phyloP scores from a whole-genome alignment of 2,113 vertebrate genomes.

The Piaya cayana region DNA sequence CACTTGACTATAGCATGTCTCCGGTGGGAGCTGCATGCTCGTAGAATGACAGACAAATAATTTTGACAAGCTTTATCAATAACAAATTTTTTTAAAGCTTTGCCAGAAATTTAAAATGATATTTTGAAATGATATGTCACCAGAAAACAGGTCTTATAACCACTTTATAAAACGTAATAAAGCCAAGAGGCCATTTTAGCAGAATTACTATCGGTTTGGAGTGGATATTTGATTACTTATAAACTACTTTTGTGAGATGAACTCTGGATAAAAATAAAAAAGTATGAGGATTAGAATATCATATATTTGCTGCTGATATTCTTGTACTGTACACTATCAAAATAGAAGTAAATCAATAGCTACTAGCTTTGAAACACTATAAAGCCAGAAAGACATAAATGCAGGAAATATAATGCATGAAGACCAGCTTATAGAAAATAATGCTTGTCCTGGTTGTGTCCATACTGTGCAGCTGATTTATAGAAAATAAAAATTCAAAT shows the following conservation, averaged over 20 bases:
- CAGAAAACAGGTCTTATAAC: not conserved
- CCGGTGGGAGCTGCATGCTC: accelerated
- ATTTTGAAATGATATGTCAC: accelerated
- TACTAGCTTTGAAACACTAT: not conserved
- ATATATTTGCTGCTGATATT: not conserved
- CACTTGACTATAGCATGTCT: accelerated
- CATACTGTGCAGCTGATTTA: not conserved
- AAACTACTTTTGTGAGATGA: not conserved
- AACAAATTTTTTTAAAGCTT: not conserved
- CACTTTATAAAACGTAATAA: not conserved
- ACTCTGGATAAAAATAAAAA: not conserved
- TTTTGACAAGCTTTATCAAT: not conserved
- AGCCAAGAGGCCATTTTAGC: not conserved
- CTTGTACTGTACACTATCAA: not conserved
- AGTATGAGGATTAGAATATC: not conserved
- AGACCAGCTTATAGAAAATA: not conserved
- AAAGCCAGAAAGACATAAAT: not conserved
- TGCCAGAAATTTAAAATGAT: not conserved
- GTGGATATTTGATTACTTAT: not conserved
- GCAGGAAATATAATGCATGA: not conserved
- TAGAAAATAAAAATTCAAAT: not conserved
- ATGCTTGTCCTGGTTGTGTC: not conserved
- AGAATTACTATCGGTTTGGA: not conserved
- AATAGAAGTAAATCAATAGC: not conserved
- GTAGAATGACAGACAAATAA: not conserved